Base-by-base conservation (phyloP, 2,888 invertebrate species). In the Lasioglossum vierecki region DNA sequence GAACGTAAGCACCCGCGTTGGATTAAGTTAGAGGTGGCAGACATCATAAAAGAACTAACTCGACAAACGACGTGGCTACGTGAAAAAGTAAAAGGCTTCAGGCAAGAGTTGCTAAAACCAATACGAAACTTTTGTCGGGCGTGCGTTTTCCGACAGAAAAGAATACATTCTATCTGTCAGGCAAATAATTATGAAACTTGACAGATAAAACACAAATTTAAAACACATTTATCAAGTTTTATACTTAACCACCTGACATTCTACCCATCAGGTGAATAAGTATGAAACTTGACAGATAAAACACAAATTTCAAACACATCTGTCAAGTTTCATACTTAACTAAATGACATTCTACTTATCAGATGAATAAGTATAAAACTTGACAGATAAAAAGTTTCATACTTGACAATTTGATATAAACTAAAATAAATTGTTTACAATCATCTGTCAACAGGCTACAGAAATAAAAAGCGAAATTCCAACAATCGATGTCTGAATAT, bases 21-120 rank as follows among this genome's bases (percentile, higher is more conserved):
- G 66, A 76, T 46, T 44, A 26, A 53, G 35, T 76, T 30, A 44
- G 60, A 49, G 53, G 35, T n/a, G 44, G 26, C 35, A 70, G 68
- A 77, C 9, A 76, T 66, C 35, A 41, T 46, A 11, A 72, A 26
- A 53, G 53, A 71, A n/a, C 22, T 46, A 30, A 44, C 35, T 35
- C 26, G 35, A 46, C 26, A n/a, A 78, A 22, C 2, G 30, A 35
- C 22, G 9, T 22, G 11, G 53, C 18, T 39, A 8, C 39, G 18
- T 39, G 68, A 68, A 22, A 39, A 68, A 68, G 68, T 68, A 73
- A 18, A 73, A n/a, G 70, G 49, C 49, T 41, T 26, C 46, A 3
- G 2, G 9, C 22, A 30, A 49, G 15, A 68, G 72, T 44, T n/a
- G 18, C 44, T 6, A 8, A 60, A 60, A 30, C 9, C 26, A n/a